A percentile compares a stretch with the other conserved stretches of the same genome.
These are phyloP conservation scores for Pristionchus mayeri DNA, from an alignment of 2,888 invertebrate genomes.

Conservation along the genomic window DNA sequence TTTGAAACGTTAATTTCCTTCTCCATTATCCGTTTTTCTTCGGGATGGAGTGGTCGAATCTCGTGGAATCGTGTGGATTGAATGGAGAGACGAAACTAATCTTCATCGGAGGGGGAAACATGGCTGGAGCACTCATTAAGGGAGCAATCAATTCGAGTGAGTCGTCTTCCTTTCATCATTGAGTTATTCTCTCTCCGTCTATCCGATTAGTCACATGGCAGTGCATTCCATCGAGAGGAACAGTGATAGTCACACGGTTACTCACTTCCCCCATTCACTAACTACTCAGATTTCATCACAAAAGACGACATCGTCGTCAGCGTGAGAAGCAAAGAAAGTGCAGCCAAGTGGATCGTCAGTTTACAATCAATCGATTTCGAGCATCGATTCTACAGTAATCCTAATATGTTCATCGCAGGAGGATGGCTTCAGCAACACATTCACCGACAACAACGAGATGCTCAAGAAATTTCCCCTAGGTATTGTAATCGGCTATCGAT, in stretches of 20 bases:
- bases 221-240: neutral
- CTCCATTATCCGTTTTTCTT: neutral
- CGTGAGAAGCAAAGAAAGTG: slow-evolving; percentile 54
- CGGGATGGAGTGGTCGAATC: neutral
- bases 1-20: neutral
- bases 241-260: neutral
- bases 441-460: slow-evolving; percentile 56
- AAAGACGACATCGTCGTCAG: slow-evolving; percentile 54
- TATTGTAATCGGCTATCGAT: slow-evolving; percentile 44
- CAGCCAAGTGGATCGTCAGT: slow-evolving; percentile 49
- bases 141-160: slow-evolving; percentile 85
- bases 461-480: slow-evolving; percentile 52
- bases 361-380: no score
- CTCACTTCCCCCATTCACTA: neutral
- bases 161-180: slow-evolving; percentile 45
- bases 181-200: neutral
- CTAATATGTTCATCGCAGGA: no score
- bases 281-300: slow-evolving; percentile 52
- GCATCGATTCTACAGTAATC: neutral
- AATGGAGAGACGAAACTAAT: slow-evolving; percentile 74
- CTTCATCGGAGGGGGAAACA: slow-evolving; percentile 92
- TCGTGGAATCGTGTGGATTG: slow-evolving; percentile 1
- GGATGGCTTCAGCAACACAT: slow-evolving; percentile 55
- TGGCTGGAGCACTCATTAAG: slow-evolving; percentile 89
- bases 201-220: slow-evolving; percentile 7